Evolutionary conservation across 2,113 vertebrate genomes (phyloP).

Genomic region (Tragelaphus imberbis): DNA sequence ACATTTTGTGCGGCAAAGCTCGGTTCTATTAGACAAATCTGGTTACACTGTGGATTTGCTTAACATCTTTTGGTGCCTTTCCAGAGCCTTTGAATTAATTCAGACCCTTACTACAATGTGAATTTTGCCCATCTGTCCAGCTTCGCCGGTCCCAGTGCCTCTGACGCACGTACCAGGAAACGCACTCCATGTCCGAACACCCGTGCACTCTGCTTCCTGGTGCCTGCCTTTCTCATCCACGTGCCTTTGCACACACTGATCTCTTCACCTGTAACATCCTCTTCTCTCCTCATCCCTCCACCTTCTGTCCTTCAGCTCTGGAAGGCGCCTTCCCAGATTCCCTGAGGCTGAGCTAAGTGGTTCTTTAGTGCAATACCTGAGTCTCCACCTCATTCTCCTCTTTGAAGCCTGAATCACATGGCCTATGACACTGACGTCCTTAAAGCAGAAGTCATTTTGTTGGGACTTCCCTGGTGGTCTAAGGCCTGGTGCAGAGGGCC

Average conservation of each 20-base stretch:
- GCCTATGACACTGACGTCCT: no score
- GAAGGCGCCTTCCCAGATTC: background rate
- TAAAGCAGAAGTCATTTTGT: no score
- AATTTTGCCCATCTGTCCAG: background rate
- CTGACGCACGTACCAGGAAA: background rate
- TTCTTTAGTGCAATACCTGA: background rate
- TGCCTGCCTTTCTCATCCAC: background rate
- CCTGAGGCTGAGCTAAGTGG: background rate
- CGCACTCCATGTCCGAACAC: background rate
- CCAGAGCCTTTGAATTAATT: background rate
- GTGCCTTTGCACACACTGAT: background rate
- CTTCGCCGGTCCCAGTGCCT: background rate
- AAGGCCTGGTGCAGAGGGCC: no score
- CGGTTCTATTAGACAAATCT: background rate
- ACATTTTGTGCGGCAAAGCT: background rate
- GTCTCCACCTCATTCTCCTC: background rate
- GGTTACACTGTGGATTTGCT: background rate
- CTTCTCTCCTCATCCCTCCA: background rate
- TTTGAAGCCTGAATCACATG: background rate
- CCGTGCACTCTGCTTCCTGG: rapidly evolving
- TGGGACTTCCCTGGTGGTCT: no score
- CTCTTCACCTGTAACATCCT: background rate
- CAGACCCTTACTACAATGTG: background rate
- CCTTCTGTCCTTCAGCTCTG: background rate
- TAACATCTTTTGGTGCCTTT: background rate